A percentile compares a stretch with the other conserved stretches of the same genome.
Evolutionary conservation across 2,888 invertebrate genomes (phyloP).

Genomic region (Synanthedon tipuliformis): DNA sequence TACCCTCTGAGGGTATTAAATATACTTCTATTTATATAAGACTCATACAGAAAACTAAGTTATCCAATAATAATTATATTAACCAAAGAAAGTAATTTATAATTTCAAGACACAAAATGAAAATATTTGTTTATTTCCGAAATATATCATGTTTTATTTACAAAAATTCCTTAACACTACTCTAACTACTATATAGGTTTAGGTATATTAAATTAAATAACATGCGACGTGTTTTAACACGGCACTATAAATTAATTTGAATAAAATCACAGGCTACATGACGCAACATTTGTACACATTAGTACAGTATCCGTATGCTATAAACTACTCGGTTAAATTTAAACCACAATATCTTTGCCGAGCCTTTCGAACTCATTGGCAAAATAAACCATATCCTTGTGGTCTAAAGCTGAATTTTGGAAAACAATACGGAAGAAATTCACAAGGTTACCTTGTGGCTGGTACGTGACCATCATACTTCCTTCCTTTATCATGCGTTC

Average conservation of each 20-base stretch:
- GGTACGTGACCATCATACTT: conserved; percentile 96
- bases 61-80: too few relatives aligned
- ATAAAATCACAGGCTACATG: conserved; percentile 43
- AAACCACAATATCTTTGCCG: conserved; percentile 73
- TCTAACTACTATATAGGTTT: background rate
- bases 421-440: conserved; percentile 96
- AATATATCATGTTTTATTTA: background rate
- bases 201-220: background rate
- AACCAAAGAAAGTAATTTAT: too few relatives aligned
- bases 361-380: conserved; percentile 89
- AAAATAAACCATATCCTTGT: conserved; percentile 87
- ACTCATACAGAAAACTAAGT: too few relatives aligned
- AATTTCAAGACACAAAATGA: too few relatives aligned
- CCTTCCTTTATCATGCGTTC: conserved; percentile 96
- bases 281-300: conserved; percentile 26
- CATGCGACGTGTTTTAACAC: background rate
- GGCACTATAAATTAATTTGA: background rate
- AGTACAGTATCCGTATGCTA: conserved; percentile 10
- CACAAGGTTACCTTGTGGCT: conserved; percentile 84
- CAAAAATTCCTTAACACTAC: background rate
- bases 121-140: too few relatives aligned
- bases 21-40: too few relatives aligned
- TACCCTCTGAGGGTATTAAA: too few relatives aligned
- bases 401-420: conserved; percentile 88
- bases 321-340: conserved; percentile 11